Evolutionary conservation across 2,797 vertebrate genomes (phyloP).

Genomic region (Sebastes variabilis): DNA sequence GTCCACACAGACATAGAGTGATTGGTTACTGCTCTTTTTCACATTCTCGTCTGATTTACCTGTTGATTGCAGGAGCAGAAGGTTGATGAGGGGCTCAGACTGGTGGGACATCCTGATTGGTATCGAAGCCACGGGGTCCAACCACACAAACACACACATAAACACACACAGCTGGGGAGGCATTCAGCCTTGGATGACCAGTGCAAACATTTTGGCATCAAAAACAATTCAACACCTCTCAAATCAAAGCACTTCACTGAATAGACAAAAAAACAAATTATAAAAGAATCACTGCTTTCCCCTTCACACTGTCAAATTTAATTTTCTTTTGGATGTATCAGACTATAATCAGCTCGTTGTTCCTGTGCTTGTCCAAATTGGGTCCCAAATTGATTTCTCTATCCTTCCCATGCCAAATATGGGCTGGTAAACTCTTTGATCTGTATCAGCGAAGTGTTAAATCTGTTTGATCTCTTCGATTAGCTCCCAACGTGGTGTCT

Average conservation of each 20-base stretch:
- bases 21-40: constrained; percentile 11
- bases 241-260: constrained; percentile 24
- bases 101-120: constrained; percentile 50
- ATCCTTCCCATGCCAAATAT: constrained; percentile 16
- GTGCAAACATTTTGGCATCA: background rate
- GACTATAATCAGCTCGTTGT: constrained; percentile 11
- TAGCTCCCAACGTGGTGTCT: constrained; percentile 55
- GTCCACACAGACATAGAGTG: background rate
- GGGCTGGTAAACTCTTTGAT: constrained; percentile 59
- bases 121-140: constrained; percentile 13
- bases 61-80: constrained; percentile 54
- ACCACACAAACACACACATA: background rate
- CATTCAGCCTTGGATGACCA: background rate
- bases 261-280: constrained; percentile 10
- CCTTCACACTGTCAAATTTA: background rate
- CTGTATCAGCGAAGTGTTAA: constrained; percentile 55
- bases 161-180: constrained; percentile 1
- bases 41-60: constrained; percentile 3
- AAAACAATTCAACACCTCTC: constrained; percentile 11
- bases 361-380: constrained; percentile 1
- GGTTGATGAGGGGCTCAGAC: constrained; percentile 32
- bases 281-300: background rate
- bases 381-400: constrained; percentile 34
- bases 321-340: background rate
- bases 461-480: constrained; percentile 73